Base-by-base conservation (phyloP, 2,888 invertebrate species). In the Eupithecia exiguata region DNA sequence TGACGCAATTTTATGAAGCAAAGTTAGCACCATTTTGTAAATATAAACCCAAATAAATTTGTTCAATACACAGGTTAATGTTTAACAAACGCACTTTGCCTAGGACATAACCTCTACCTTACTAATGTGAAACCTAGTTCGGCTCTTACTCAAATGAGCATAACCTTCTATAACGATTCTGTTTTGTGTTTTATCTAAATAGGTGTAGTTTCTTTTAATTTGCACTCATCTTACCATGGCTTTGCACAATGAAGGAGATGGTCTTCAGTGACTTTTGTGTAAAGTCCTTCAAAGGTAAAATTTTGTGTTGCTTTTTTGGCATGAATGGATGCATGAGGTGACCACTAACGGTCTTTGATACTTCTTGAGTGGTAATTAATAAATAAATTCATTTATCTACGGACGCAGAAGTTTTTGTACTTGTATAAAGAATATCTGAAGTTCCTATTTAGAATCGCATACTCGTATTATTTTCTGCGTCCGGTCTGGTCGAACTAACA, bases 291-390 rank as follows among this genome's bases (percentile, higher is more conserved):
- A 83, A 92, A 94, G 94, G 94, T 94, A 94, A 93, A 88, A 89
- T 93, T 91, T 89, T 89, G 86, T 92, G 88, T 93, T 92, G 93
- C 93, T 93, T 93, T 87, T 87, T 93, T 90, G 84, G 94, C 94
- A 94, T 94, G 94, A 75, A 78, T 80, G 79, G 73, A 70, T 82
- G 87, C 86, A 86, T 86, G 86, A 82, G 80, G 80, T 80, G 75
- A 75, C 79, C 83, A 81, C 78, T 75, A 77, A 81, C 14, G 25
- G 25, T 61, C 30, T 30, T 62, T 9, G 18, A n/a, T 46, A n/a
- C 25, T 6, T 62, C 9, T 35, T 35, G 7, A 25, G 35, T 35
- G 30, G 35, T 35, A 1, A 35, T 30, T 10, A 58, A 58, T 25
- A 58, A 58, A 14, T 58, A 58, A 58, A 53, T 53, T 58, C 21